These are phyloP conservation scores for Microcebus griseorufus DNA, from an alignment of 2,113 vertebrate species.

Conservation along the genomic window DNA sequence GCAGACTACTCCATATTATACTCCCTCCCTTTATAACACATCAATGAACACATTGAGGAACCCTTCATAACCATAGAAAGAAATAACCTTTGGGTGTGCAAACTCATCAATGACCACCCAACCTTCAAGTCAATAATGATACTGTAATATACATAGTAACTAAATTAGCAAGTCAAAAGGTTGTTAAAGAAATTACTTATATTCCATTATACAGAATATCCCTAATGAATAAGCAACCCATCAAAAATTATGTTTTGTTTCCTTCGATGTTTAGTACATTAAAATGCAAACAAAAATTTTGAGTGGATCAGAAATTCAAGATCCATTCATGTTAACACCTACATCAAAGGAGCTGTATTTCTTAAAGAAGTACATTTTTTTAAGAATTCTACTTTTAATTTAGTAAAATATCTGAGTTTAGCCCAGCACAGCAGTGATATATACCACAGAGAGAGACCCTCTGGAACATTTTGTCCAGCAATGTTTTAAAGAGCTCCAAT, in stretches of 20 bases:
- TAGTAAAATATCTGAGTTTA: background rate
- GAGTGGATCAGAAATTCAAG: background rate
- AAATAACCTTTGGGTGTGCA: background rate
- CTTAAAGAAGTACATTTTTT: background rate
- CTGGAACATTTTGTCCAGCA: background rate
- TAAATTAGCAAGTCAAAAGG: background rate
- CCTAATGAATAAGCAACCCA: background rate
- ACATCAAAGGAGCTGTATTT: background rate
- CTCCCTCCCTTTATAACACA: background rate
- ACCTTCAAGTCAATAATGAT: background rate
- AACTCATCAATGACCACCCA: background rate
- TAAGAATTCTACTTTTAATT: background rate
- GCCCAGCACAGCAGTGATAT: background rate
- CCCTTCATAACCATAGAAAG: background rate
- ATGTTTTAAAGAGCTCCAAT: conserved; percentile 41
- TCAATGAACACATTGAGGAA: background rate
- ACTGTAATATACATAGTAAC: background rate
- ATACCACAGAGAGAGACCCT: background rate
- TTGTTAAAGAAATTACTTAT: background rate
- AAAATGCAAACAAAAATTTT: background rate
- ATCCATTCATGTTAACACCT: background rate
- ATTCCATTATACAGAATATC: background rate
- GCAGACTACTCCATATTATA: background rate
- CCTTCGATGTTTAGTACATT: background rate
- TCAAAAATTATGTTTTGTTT: background rate